Conservation (phyloP, 2,888 invertebrate species). For the Sinhomidia bicolor region DNA sequence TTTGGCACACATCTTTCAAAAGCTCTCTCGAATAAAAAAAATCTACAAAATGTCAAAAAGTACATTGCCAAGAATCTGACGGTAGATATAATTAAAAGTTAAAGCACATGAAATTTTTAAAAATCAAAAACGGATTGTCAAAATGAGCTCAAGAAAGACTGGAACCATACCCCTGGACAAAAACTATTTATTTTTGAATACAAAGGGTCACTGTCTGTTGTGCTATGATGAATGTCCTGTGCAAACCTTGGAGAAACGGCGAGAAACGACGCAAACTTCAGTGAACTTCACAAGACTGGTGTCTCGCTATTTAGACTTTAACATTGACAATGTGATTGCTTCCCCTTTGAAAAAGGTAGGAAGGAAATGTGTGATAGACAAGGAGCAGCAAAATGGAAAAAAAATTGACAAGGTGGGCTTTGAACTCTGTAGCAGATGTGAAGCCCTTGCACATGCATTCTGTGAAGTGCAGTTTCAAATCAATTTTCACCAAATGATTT, state of each 20-base stretch:
- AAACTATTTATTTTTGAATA: constrained; percentile 40
- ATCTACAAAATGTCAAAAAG: not conserved
- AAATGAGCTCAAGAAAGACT: constrained; percentile 3
- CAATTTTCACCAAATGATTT: constrained; percentile 53
- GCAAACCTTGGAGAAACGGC: not conserved
- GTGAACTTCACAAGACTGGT: constrained; percentile 42
- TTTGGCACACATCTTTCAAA: not conserved
- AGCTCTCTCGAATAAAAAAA: not conserved
- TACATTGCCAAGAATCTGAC: no score
- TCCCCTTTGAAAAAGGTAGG: constrained; percentile 33
- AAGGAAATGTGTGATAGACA: constrained; percentile 23
- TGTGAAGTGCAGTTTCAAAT: constrained; percentile 47
- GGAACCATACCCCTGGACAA: not conserved
- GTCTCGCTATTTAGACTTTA: constrained; percentile 50
- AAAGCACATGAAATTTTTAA: no score
- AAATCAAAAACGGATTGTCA: not conserved
- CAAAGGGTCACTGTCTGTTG: constrained; percentile 47
- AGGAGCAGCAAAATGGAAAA: constrained; percentile 11
- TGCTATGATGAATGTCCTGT: constrained; percentile 54
- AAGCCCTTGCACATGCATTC: constrained; percentile 13
- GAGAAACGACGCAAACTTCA: constrained; percentile 11
- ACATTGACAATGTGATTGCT: constrained; percentile 26
- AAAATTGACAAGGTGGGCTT: constrained; percentile 26
- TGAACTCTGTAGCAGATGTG: constrained; percentile 56
- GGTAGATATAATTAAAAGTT: no score